A percentile compares a stretch with the other conserved stretches of the same genome.
Conservation (phyloP, 2,888 invertebrate genomes). For the Gandaritis pyraliata region DNA sequence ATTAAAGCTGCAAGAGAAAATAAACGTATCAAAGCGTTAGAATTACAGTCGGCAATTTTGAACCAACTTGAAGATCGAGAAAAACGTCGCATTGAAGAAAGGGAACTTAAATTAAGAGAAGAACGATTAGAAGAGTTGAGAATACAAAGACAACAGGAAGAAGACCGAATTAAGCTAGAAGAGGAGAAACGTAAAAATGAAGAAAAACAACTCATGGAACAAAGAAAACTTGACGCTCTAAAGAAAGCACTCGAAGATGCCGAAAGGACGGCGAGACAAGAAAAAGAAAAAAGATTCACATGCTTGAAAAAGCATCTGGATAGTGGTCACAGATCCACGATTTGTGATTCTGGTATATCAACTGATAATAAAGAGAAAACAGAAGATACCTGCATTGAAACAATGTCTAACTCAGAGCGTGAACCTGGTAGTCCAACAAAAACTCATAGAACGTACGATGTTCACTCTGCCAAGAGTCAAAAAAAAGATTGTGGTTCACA, state of each 20-base stretch:
- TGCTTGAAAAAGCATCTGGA: conserved; percentile 60
- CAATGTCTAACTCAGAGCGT: conserved; percentile 50
- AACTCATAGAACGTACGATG: conserved; percentile 73
- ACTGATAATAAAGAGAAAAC: conserved; percentile 55
- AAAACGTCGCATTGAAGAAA: conserved; percentile 89
- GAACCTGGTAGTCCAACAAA: conserved; percentile 68
- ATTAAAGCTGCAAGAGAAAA: conserved; percentile 92
- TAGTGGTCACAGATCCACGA: conserved; percentile 26
- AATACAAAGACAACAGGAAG: conserved; percentile 89
- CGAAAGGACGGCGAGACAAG: conserved; percentile 88
- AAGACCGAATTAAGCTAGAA: conserved; percentile 87
- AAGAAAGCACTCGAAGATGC: conserved; percentile 91
- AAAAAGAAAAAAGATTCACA: conserved; percentile 83
- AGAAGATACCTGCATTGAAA: conserved; percentile 51
- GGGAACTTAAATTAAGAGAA: conserved; percentile 88
- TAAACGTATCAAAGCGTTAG: conserved; percentile 92
- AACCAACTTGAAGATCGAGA: conserved; percentile 94
- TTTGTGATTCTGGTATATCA: conserved; percentile 39
- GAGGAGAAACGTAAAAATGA: conserved; percentile 87
- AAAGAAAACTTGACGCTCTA: conserved; percentile 89
- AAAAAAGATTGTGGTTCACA: conserved; percentile 71
- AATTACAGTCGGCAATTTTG: conserved; percentile 93
- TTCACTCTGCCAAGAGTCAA: conserved; percentile 72
- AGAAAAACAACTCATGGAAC: conserved; percentile 89
- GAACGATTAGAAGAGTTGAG: conserved; percentile 92